Conservation (phyloP, 2,113 vertebrate genomes). For the Dromaius novaehollandiae region DNA sequence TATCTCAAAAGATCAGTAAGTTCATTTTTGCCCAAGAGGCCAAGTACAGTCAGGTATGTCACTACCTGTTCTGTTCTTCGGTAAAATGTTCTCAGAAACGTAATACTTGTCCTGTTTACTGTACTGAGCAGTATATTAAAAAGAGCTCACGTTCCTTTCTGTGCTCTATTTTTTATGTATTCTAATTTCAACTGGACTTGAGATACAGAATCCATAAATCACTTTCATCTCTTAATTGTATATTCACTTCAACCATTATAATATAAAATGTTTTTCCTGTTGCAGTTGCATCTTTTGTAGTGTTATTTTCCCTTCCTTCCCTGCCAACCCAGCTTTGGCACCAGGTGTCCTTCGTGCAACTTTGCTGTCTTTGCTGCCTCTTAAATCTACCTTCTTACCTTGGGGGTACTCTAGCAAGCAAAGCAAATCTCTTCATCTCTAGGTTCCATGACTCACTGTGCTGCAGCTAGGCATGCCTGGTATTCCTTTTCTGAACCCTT, state of each 20-base stretch:
- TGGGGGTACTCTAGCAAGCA: neutral
- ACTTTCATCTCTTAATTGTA: neutral
- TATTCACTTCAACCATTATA: neutral
- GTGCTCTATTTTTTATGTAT: neutral
- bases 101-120: neutral
- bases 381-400: neutral
- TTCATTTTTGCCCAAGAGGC: neutral
- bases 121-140: neutral
- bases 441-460: neutral
- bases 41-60: too few species aligned
- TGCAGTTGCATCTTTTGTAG: neutral
- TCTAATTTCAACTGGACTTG: neutral
- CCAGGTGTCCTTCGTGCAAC: neutral
- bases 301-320: neutral
- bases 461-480: accelerated
- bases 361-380: neutral
- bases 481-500: neutral
- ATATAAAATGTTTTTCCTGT: neutral
- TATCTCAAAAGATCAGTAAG: neutral
- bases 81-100: neutral
- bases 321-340: neutral
- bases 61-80: neutral
- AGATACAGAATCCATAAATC: neutral
- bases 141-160: neutral
- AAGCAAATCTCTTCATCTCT: neutral